Conservation (phyloP, 2,888 invertebrate species). For the Aleiodes leptofemur region DNA sequence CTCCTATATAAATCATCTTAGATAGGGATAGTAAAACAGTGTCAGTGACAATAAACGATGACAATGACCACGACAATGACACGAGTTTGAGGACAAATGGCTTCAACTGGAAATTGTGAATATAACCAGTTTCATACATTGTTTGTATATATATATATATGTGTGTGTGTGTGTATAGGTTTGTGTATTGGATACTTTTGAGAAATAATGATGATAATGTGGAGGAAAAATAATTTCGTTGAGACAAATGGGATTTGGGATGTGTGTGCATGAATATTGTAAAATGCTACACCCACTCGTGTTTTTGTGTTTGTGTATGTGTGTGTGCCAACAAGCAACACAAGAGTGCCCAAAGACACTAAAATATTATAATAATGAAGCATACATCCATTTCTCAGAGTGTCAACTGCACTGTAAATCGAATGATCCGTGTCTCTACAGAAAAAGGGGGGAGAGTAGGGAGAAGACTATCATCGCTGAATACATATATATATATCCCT, state of each 20-base stretch:
- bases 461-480: slow-evolving; percentile 44
- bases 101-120: slow-evolving; percentile 10
- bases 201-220: slow-evolving; percentile 11
- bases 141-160: background rate
- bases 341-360: slow-evolving; percentile 42
- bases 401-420: slow-evolving; percentile 74
- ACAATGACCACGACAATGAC: slow-evolving; percentile 38
- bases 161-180: no score
- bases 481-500: slow-evolving; percentile 39
- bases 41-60: slow-evolving; percentile 39
- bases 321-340: background rate
- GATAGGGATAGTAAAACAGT: slow-evolving; percentile 2
- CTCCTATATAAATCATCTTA: slow-evolving; percentile 25
- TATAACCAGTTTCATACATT: background rate
- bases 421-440: slow-evolving; percentile 57
- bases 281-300: slow-evolving; percentile 47
- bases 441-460: background rate
- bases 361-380: slow-evolving; percentile 41
- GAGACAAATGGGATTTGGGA: slow-evolving; percentile 64
- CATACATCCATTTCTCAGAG: slow-evolving; percentile 71
- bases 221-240: slow-evolving; percentile 53
- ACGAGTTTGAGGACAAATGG: slow-evolving; percentile 33
- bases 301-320: background rate
- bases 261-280: slow-evolving; percentile 68
- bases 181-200: background rate